phyloP scores from a whole-genome alignment of 2,113 vertebrate genomes.

The Perca fluviatilis region DNA sequence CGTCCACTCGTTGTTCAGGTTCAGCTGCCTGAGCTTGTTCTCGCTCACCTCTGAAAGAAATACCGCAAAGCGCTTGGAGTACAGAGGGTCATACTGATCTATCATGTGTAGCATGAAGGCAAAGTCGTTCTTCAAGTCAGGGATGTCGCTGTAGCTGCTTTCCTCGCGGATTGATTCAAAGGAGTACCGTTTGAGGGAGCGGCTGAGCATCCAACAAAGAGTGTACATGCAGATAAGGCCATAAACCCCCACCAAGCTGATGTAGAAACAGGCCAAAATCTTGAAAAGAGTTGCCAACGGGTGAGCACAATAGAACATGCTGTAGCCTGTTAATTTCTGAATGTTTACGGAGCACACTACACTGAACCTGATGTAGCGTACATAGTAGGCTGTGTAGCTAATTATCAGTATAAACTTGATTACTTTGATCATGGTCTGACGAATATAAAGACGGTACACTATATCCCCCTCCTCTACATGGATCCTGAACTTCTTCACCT shows the following conservation, averaged over 20 bases:
- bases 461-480: slow-evolving; percentile 98
- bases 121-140: slow-evolving; percentile 97
- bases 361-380: slow-evolving; percentile 90
- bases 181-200: slow-evolving; percentile 96
- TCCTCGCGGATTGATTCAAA: slow-evolving; percentile 98
- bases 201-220: slow-evolving; percentile 95
- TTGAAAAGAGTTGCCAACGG: slow-evolving; percentile 97
- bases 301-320: slow-evolving; percentile 94
- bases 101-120: slow-evolving; percentile 99
- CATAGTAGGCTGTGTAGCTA: slow-evolving; percentile 95
- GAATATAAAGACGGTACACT: slow-evolving; percentile 96
- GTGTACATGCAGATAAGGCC: slow-evolving; percentile 98
- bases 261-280: slow-evolving; percentile 97
- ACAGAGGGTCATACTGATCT: slow-evolving; percentile 96
- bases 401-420: slow-evolving; percentile 96
- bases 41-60: slow-evolving; percentile 98
- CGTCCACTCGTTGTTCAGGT: slow-evolving; percentile 98
- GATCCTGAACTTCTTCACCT: slow-evolving; percentile 95
- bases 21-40: slow-evolving; percentile 97
- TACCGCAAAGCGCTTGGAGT: slow-evolving; percentile 97
- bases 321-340: slow-evolving; percentile 94
- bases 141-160: slow-evolving; percentile 98
- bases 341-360: slow-evolving; percentile 93
- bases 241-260: slow-evolving; percentile 94
- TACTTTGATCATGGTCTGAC: slow-evolving; percentile 98